Percentiles rank a stretch among this genome's conserved stretches.
Conservation (phyloP, 2,888 invertebrate genomes). For the Trileptium ribeirensis region DNA sequence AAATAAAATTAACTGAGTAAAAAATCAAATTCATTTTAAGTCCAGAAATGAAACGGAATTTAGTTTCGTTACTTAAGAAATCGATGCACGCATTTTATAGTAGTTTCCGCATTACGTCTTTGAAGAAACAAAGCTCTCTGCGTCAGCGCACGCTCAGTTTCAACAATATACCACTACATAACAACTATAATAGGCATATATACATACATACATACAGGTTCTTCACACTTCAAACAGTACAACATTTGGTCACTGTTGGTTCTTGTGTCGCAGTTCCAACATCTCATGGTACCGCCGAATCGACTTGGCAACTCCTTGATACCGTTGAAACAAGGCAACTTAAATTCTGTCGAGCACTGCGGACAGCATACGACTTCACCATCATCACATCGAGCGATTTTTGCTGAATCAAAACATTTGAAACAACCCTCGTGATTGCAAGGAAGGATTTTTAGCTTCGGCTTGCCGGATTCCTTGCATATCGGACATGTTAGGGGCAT, state of each 20-base stretch:
- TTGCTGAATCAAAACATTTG: background rate
- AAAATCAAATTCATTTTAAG: no score
- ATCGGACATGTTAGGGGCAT: background rate
- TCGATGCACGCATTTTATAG: no score
- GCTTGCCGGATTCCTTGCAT: background rate
- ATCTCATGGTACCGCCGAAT: background rate
- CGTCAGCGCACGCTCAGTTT: no score
- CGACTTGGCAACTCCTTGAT: background rate
- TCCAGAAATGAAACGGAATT: no score
- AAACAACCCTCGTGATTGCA: background rate
- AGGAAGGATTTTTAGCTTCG: background rate
- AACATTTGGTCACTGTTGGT: background rate
- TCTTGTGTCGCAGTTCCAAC: background rate
- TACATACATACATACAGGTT: background rate
- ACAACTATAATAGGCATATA: no score
- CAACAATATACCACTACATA: no score
- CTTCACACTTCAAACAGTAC: background rate
- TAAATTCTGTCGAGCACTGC: background rate
- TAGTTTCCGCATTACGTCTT: no score
- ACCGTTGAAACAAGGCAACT: background rate
- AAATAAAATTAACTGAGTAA: no score
- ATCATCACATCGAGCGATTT: background rate
- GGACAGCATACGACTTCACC: background rate
- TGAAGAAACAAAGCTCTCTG: no score
- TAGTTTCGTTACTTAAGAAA: no score